phyloP scores from a whole-genome alignment of 2,797 vertebrate genomes.

The Amphiprion clarkii region DNA sequence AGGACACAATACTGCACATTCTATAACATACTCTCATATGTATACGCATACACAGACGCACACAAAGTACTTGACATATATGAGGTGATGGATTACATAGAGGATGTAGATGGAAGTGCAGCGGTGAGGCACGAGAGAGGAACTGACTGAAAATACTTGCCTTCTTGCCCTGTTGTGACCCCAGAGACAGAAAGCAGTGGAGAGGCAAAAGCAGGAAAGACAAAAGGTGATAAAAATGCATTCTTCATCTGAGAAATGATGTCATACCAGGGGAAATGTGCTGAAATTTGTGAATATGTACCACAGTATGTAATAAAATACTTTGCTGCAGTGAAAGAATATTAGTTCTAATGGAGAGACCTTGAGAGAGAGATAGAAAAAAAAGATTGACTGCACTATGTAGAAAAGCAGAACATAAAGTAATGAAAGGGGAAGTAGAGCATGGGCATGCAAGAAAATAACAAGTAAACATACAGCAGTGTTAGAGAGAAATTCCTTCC shows the following conservation, averaged over 20 bases:
- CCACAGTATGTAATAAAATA: constrained; percentile 35
- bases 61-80: constrained; percentile 46
- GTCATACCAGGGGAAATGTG: constrained; percentile 51
- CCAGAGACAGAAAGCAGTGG: constrained; percentile 53
- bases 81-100: constrained; percentile 58
- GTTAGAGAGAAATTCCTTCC: constrained; percentile 7
- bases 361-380: background rate
- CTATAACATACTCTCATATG: background rate
- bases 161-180: constrained; percentile 84
- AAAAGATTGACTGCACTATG: background rate
- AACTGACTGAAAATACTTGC: constrained; percentile 81
- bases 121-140: constrained; percentile 43
- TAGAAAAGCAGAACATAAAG: constrained; percentile 24
- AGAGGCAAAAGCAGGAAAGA: constrained; percentile 52
- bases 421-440: background rate
- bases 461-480: constrained; percentile 30
- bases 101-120: constrained; percentile 43
- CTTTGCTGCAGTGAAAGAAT: background rate
- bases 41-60: too few species aligned
- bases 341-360: background rate
- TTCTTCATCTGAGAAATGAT: constrained; percentile 59
- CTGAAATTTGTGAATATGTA: constrained; percentile 45
- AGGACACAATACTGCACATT: constrained; percentile 21
- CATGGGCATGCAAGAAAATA: constrained; percentile 4
- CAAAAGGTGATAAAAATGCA: constrained; percentile 60